Evolutionary conservation across 2,797 vertebrate species (phyloP).

Genomic region (Eulemur albifrons): DNA sequence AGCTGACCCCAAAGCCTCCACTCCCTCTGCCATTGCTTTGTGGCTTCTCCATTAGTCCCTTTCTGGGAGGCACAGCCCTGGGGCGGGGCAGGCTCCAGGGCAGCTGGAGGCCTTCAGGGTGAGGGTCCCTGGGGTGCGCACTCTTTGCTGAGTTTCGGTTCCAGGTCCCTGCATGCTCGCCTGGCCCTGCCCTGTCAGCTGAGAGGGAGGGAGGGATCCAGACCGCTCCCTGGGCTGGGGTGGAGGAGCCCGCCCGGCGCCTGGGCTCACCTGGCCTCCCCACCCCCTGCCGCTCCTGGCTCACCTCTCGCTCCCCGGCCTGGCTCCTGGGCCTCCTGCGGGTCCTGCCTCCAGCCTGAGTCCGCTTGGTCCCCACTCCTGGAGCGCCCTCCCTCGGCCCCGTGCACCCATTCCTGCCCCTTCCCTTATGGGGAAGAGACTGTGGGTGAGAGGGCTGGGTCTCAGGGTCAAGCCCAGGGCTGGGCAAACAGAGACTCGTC

Average conservation of each 20-base stretch:
- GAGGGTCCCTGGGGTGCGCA: constrained; percentile 59
- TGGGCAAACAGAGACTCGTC: not conserved
- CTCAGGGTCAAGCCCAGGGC: not conserved
- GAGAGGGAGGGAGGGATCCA: constrained; percentile 19
- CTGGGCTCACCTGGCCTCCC: constrained; percentile 4
- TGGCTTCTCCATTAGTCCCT: not conserved
- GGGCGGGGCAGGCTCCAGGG: not conserved
- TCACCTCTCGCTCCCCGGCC: not conserved
- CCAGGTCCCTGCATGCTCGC: constrained; percentile 69
- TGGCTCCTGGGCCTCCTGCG: not conserved
- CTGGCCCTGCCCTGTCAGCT: constrained; percentile 68
- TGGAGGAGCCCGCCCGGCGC: not conserved
- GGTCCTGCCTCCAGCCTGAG: not conserved
- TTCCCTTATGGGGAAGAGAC: not conserved
- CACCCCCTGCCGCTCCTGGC: not conserved
- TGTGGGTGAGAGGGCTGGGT: not conserved
- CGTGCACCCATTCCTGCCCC: not conserved
- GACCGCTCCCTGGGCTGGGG: constrained; percentile 30
- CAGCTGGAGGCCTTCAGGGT: not conserved
- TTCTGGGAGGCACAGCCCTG: not conserved
- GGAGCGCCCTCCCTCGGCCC: not conserved
- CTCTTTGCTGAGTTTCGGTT: constrained; percentile 68
- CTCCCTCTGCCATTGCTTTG: too few species aligned
- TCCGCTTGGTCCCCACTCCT: not conserved
- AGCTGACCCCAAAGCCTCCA: not conserved